Evolutionary conservation across 2,113 vertebrate genomes (phyloP).

Genomic region (Dromaius novaehollandiae): DNA sequence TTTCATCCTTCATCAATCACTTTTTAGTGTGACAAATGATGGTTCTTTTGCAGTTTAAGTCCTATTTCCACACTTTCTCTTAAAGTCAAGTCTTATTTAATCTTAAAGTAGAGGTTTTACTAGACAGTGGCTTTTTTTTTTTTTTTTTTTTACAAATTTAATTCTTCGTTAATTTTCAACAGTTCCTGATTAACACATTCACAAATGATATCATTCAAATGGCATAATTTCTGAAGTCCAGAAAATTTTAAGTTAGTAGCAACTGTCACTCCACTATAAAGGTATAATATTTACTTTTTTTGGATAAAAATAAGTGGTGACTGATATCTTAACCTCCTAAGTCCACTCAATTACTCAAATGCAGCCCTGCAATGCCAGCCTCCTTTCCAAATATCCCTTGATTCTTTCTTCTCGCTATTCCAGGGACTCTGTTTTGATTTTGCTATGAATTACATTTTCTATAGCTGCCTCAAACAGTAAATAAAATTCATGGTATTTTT

Average conservation of each 20-base stretch:
- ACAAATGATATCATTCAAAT: background rate
- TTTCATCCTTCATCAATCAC: background rate
- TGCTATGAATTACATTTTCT: constrained; percentile 46
- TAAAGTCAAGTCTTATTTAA: background rate
- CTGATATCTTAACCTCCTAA: background rate
- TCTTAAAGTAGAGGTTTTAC: background rate
- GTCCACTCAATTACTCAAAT: background rate
- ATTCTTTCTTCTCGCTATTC: background rate
- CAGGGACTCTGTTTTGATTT: background rate
- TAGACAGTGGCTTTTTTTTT: background rate
- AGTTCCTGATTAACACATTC: background rate
- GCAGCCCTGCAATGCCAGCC: background rate
- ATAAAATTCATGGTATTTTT: constrained; percentile 58
- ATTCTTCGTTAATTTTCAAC: background rate
- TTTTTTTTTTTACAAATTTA: background rate
- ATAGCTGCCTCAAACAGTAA: constrained; percentile 48
- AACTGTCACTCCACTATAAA: background rate
- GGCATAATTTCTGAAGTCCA: background rate
- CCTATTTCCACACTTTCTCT: background rate
- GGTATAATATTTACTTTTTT: background rate
- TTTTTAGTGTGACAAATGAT: background rate
- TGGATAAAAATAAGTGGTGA: background rate
- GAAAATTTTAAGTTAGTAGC: background rate
- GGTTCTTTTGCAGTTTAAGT: background rate
- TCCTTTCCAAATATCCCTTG: background rate